A percentile compares a stretch with the other conserved stretches of the same genome.
Evolutionary conservation across 2,888 invertebrate species (phyloP).

Genomic region (Tenthredo amoena): DNA sequence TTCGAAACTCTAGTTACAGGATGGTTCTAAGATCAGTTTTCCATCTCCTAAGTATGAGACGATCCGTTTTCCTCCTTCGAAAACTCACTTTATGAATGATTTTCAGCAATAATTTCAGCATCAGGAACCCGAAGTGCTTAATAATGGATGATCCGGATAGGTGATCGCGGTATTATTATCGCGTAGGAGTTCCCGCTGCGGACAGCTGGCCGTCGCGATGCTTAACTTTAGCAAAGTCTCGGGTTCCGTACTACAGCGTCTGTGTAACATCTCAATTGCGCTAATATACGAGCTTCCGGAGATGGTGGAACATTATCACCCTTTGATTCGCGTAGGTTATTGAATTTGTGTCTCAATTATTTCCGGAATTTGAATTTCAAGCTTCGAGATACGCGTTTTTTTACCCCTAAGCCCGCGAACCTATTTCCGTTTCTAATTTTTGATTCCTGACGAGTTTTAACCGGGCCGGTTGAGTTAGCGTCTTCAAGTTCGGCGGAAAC

Average conservation of each 20-base stretch:
- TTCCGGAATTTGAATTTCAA: no score
- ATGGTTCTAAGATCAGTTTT: not conserved
- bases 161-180: slow-evolving; percentile 13
- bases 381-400: no score
- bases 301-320: not conserved
- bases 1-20: not conserved
- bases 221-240: not conserved
- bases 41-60: not conserved
- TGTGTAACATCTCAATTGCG: slow-evolving; percentile 71
- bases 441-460: not conserved
- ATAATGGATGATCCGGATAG: no score
- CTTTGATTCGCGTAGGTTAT: no score
- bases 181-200: not conserved
- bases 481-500: slow-evolving; percentile 33
- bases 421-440: slow-evolving; percentile 17
- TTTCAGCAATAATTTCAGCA: not conserved
- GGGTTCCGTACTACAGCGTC: slow-evolving; percentile 42
- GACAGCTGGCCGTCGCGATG: slow-evolving; percentile 8
- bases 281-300: slow-evolving; percentile 69
- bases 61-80: not conserved
- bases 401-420: not conserved
- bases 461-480: slow-evolving; percentile 35
- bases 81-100: not conserved
- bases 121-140: not conserved
- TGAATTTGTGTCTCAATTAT: not conserved